Percentiles rank a stretch among this genome's conserved stretches.
phyloP scores from a whole-genome alignment of 2,797 vertebrate species.

The Erethizon dorsatum region DNA sequence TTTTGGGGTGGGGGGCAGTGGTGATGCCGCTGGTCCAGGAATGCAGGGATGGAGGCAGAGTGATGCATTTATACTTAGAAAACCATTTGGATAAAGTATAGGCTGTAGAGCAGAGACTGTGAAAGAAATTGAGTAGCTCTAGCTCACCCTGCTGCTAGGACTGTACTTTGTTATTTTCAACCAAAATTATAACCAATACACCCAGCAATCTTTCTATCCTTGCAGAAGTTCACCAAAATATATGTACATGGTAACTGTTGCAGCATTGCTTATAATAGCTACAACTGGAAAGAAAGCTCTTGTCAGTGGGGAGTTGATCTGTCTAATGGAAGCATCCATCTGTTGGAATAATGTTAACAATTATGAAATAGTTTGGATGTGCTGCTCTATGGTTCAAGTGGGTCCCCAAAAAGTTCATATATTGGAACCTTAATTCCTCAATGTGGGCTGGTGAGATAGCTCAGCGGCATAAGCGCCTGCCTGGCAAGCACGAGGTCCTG shows the following conservation, averaged over 20 bases:
- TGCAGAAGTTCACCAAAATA: not conserved
- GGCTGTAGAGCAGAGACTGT: not conserved
- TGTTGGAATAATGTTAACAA: slow-evolving; percentile 46
- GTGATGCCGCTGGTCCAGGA: not conserved
- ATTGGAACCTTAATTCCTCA: not conserved
- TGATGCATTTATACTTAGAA: not conserved
- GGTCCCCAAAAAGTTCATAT: not conserved
- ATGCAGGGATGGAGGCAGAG: not conserved
- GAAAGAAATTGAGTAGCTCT: slow-evolving; percentile 39
- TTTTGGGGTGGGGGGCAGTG: not conserved
- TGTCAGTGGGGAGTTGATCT: slow-evolving; percentile 9
- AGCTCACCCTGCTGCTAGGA: not conserved
- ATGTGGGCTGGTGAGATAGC: not conserved
- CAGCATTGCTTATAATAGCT: not conserved
- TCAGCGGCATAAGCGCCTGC: too few relatives aligned
- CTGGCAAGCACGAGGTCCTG: too few relatives aligned
- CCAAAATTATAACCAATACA: not conserved
- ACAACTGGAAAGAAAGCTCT: slow-evolving; percentile 5
- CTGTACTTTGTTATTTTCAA: not conserved
- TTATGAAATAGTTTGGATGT: slow-evolving; percentile 34
- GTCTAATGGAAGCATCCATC: slow-evolving; percentile 27
- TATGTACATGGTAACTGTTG: not conserved
- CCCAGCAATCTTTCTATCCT: not conserved
- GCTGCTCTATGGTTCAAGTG: not conserved
- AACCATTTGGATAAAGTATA: not conserved